phyloP scores from a whole-genome alignment of 2,888 invertebrate genomes.

The Agonopterix heracliana region DNA sequence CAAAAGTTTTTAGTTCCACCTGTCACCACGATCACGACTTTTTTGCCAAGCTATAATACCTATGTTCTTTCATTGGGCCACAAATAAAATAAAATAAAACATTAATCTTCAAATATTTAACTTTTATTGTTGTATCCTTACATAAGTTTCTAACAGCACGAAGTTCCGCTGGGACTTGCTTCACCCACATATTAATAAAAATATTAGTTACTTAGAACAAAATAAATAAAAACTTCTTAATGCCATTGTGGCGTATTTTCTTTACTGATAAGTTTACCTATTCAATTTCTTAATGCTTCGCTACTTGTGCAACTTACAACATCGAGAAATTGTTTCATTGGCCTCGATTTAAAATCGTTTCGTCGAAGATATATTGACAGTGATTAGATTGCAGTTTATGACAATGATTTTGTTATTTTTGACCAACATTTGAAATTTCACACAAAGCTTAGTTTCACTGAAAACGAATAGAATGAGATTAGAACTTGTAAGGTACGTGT shows the following conservation, averaged over 20 bases:
- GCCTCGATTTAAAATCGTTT: slow-evolving; percentile 71
- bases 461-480: too few species aligned
- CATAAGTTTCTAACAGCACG: slow-evolving; percentile 63
- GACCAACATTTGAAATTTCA: too few species aligned
- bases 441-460: too few species aligned
- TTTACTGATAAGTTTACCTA: slow-evolving; percentile 44
- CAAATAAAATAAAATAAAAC: neutral
- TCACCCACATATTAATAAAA: slow-evolving; percentile 57
- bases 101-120: slow-evolving; percentile 25
- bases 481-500: too few species aligned
- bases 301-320: slow-evolving; percentile 61
- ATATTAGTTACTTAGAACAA: slow-evolving; percentile 71
- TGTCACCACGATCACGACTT: too few species aligned
- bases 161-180: slow-evolving; percentile 57
- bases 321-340: slow-evolving; percentile 64
- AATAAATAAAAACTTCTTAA: slow-evolving; percentile 70
- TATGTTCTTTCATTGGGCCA: too few species aligned
- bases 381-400: neutral
- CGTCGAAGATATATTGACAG: slow-evolving; percentile 20
- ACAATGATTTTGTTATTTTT: too few species aligned
- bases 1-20: too few species aligned
- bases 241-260: slow-evolving; percentile 57
- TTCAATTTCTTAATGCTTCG: slow-evolving; percentile 63
- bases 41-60: too few species aligned
- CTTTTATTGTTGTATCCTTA: slow-evolving; percentile 63